A percentile compares a stretch with the other conserved stretches of the same genome.
These are phyloP conservation scores for Drosophila cyrtoloma DNA, from an alignment of 2,888 invertebrate genomes.

Conservation along the genomic window DNA sequence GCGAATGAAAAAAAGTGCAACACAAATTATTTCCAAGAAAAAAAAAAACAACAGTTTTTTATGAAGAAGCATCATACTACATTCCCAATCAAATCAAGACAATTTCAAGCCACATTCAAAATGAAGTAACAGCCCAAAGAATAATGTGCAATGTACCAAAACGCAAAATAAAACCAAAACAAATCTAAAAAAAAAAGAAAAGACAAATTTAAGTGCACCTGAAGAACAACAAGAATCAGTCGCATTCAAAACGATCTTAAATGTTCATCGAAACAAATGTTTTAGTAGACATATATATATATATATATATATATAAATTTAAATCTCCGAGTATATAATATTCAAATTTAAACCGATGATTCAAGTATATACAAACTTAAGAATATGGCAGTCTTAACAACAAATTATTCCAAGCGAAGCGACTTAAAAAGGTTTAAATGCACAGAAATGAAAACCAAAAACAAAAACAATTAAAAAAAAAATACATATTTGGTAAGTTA, in stretches of 20 bases:
- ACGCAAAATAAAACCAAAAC: conserved; percentile 23
- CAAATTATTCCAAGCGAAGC: conserved; percentile 18
- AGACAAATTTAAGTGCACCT: conserved; percentile 25
- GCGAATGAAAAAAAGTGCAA: conserved; percentile 52
- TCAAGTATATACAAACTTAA: conserved; percentile 33
- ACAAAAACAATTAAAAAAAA: conserved; percentile 34
- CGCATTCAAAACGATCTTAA: conserved; percentile 28
- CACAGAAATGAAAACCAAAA: conserved; percentile 23
- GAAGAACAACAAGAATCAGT: conserved; percentile 46
- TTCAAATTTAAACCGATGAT: conserved; percentile 32
- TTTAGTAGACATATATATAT: conserved; percentile 29
- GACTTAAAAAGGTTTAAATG: conserved; percentile 30
- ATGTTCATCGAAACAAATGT: conserved; percentile 41
- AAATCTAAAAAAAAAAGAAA: conserved; percentile 22
- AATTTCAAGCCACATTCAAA: conserved; percentile 35
- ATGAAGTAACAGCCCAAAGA: conserved; percentile 39
- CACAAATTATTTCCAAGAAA: conserved; percentile 34
- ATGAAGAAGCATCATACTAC: conserved; percentile 40
- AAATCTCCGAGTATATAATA: conserved; percentile 23
- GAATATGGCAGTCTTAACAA: conserved; percentile 21
- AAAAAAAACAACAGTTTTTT: conserved; percentile 21
- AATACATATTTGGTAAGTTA: conserved; percentile 71
- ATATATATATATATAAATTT: conserved; percentile 1
- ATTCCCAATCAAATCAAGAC: conserved; percentile 27
- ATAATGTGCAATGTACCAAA: conserved; percentile 28